phyloP scores from a whole-genome alignment of 2,888 invertebrate genomes.

The Nebria salina region DNA sequence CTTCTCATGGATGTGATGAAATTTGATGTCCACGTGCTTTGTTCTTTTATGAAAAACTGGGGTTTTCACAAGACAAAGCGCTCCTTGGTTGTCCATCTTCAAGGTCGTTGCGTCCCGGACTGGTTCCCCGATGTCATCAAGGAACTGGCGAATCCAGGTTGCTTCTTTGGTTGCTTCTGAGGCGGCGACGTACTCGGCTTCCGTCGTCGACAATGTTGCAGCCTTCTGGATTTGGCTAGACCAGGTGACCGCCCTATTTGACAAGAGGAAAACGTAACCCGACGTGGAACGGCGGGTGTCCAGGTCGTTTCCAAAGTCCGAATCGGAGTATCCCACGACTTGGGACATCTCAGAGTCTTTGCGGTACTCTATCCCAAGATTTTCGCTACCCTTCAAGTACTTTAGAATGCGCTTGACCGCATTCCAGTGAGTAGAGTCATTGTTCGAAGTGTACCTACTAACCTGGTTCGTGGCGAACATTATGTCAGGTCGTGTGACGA shows the following conservation, averaged over 20 bases:
- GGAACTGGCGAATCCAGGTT: constrained; percentile 19
- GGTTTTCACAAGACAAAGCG: constrained; percentile 16
- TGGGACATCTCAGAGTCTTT: constrained; percentile 5
- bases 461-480: constrained; percentile 11
- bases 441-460: constrained; percentile 3
- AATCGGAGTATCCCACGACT: constrained; percentile 30
- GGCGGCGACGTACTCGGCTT: constrained; percentile 24
- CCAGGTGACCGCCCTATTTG: not conserved
- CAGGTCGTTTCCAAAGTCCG: constrained; percentile 22
- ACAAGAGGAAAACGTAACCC: constrained; percentile 15
- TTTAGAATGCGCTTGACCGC: not conserved
- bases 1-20: not conserved
- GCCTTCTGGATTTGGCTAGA: constrained; percentile 12
- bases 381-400: not conserved
- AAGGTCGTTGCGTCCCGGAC: constrained; percentile 10
- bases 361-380: not conserved
- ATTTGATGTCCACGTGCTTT: constrained; percentile 23
- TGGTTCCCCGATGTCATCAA: constrained; percentile 19
- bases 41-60: constrained; percentile 18
- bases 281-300: constrained; percentile 21
- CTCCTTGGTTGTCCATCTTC: constrained; percentile 25
- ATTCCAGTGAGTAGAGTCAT: not conserved
- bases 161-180: constrained; percentile 28
- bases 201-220: constrained; percentile 12
- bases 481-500: not conserved